Base-by-base conservation (phyloP, 2,113 vertebrate species). In the Pyxicephalus adspersus region DNA sequence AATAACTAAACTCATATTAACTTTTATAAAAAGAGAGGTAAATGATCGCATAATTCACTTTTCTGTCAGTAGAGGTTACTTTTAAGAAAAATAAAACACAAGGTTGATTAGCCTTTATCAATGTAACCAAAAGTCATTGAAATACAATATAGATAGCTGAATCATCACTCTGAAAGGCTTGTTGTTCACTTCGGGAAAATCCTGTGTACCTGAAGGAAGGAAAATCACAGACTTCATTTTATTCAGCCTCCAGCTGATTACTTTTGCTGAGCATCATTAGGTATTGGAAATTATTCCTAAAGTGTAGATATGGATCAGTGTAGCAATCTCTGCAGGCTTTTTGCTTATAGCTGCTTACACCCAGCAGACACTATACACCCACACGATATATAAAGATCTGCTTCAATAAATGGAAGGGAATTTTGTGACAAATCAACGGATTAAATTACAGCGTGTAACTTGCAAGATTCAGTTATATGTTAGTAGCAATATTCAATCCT, bases 241-340 rank as follows among this genome's bases (percentile, higher is more conserved):
- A 85, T 85, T 87, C 86, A 80, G 76, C 80, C 83, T 86, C 66
- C 73, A 73, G 13, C 54, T 89, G 23, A 54, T 51, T 60, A 19
- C 60, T 20, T 52, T 79, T 19, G 79, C 79, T 75, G 28, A 81
- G 52, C 11, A 17, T 87, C 64, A 58, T 85, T 83, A 80, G 58
- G 70, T 83, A 65, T 3, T 83, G 58, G 51, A 84, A 80, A 74
- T 58, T 73, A 84, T 74, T 84, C 79, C 67, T 86, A 84, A 71
- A 26, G n/a, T 63, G 80, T 85, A 4, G 0, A 7, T 83, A n/a
- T 50, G 81, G 50, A 70, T 86, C 60, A 84, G 84, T 81, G 31
- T 9, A 2, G 34, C 29, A 0, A 0, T 45, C 19, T 81, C 85
- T 86, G 79, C 61, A 75, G 0, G 71, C 79, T 25, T 45, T 3